A percentile compares a stretch with the other conserved stretches of the same genome.
Evolutionary conservation across 2,888 invertebrate species (phyloP).

Genomic region (Serripes groenlandicus): DNA sequence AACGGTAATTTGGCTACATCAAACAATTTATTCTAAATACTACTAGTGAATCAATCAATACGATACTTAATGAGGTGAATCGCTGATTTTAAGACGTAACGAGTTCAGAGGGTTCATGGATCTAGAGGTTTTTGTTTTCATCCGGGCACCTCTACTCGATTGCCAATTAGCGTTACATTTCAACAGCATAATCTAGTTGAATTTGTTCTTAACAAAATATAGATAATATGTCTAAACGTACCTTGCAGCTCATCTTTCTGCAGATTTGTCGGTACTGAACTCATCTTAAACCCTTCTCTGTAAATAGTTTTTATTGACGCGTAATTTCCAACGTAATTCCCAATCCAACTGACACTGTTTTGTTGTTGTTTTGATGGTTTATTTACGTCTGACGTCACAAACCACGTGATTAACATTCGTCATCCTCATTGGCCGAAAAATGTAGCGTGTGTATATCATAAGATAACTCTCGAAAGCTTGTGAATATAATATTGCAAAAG

Average conservation of each 20-base stretch:
- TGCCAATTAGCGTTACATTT: slow-evolving; percentile 18
- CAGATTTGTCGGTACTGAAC: slow-evolving; percentile 16
- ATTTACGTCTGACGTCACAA: slow-evolving; percentile 55
- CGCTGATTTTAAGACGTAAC: too few species aligned
- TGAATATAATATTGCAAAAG: too few species aligned
- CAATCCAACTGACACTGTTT: slow-evolving; percentile 16
- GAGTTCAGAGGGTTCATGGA: background rate
- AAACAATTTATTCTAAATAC: too few species aligned
- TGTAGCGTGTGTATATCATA: too few species aligned
- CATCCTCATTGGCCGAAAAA: slow-evolving; percentile 17
- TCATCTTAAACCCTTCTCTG: slow-evolving; percentile 5
- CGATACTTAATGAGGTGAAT: too few species aligned
- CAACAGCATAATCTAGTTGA: background rate
- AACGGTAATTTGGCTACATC: too few species aligned
- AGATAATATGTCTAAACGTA: background rate
- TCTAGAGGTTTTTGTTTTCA: background rate
- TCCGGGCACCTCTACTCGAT: slow-evolving; percentile 31
- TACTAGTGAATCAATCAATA: too few species aligned
- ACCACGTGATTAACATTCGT: slow-evolving; percentile 25
- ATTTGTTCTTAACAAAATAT: background rate
- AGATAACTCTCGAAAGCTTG: too few species aligned
- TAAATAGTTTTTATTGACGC: background rate
- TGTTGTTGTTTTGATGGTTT: slow-evolving; percentile 60
- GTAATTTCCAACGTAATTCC: too few species aligned
- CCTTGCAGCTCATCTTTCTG: slow-evolving; percentile 40